Evolutionary conservation across 2,797 vertebrate species (phyloP).

Genomic region (Propithecus perrieri): DNA sequence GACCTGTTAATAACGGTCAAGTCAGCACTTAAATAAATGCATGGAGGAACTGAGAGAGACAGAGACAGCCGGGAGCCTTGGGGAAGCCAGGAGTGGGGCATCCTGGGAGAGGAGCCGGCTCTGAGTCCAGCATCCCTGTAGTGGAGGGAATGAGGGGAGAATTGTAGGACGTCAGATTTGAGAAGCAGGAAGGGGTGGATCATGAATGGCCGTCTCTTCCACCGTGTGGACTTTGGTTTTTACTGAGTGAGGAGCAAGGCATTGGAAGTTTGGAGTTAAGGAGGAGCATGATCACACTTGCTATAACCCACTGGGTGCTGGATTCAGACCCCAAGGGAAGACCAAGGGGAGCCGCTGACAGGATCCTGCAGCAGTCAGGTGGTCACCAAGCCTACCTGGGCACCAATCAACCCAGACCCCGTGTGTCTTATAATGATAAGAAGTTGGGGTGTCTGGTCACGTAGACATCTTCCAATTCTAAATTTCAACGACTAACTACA

Average conservation of each 20-base stretch:
- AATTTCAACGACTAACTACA: neutral
- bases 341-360: neutral
- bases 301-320: neutral
- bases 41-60: neutral
- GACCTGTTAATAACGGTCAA: too few species aligned
- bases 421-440: neutral
- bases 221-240: rapidly evolving
- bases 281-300: neutral
- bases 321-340: neutral
- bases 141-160: too few species aligned
- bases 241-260: neutral
- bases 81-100: too few species aligned
- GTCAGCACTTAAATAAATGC: neutral
- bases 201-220: too few species aligned
- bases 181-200: neutral
- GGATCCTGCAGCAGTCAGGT: rapidly evolving
- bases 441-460: neutral
- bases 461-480: neutral
- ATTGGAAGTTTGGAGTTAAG: neutral
- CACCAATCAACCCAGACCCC: neutral
- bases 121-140: neutral
- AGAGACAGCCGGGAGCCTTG: too few species aligned
- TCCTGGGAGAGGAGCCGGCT: neutral
- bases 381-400: neutral
- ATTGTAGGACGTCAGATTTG: neutral